Evolutionary conservation across 2,797 vertebrate genomes (phyloP).

Genomic region (Todus mexicanus): DNA sequence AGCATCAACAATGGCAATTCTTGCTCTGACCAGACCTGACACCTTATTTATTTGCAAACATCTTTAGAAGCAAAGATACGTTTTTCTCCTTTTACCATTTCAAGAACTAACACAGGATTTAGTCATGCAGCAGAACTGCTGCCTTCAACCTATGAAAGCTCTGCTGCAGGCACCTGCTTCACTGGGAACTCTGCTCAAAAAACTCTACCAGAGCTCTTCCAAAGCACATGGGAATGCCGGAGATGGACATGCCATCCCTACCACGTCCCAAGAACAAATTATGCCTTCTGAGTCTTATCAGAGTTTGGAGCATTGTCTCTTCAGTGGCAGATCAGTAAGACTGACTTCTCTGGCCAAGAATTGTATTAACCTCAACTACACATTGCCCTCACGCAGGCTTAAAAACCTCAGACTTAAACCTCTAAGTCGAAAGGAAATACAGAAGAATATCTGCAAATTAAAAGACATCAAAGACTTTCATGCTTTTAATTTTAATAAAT

Average conservation of each 20-base stretch:
- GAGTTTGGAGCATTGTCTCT: not conserved
- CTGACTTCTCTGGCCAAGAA: not conserved
- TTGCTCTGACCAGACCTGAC: not conserved
- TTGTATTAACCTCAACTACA: not conserved
- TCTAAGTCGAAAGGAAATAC: not conserved
- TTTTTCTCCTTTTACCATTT: not conserved
- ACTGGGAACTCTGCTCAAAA: not conserved
- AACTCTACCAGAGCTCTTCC: not conserved
- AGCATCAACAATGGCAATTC: not conserved
- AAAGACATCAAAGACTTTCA: not conserved
- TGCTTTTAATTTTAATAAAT: not conserved
- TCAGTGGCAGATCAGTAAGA: not conserved
- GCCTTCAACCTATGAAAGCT: not conserved
- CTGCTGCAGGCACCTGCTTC: not conserved
- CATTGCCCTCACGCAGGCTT: not conserved
- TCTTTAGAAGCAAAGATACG: not conserved
- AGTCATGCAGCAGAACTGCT: not conserved
- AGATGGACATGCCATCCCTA: fast-evolving
- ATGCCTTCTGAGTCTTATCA: not conserved
- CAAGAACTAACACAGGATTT: not conserved
- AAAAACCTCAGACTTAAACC: not conserved
- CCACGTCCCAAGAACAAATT: not conserved
- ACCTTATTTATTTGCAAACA: not conserved
- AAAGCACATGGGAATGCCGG: not conserved
- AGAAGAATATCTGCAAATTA: not conserved